A percentile compares a stretch with the other conserved stretches of the same genome.
Evolutionary conservation across 37 sponge, comb jelly and placozoan species (phyloP).

Genomic region (Haliclona indistincta): DNA sequence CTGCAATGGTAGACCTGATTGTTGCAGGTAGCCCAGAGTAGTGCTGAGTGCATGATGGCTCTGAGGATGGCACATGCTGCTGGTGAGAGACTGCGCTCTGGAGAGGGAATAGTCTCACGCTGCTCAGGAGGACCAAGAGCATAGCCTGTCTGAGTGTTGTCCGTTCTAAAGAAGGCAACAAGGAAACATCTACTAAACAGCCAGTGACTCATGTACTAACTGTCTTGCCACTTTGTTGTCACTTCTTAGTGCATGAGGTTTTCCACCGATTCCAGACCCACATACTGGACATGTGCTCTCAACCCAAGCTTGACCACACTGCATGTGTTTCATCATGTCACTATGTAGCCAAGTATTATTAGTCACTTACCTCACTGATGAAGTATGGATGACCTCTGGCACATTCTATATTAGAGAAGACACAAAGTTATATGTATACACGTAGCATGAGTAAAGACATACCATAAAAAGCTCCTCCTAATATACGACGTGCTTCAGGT

Average conservation of each 20-base stretch:
- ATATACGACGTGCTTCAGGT: conserved; percentile 36
- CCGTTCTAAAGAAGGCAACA: conserved; percentile 18
- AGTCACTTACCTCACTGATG: conserved; percentile 51
- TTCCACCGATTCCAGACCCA: conserved; percentile 52
- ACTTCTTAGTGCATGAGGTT: conserved; percentile 9
- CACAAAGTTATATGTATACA: neutral
- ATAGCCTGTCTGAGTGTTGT: conserved; percentile 59
- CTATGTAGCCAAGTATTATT: neutral
- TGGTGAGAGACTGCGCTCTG: conserved; percentile 53
- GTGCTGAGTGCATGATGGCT: conserved; percentile 53
- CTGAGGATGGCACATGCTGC: conserved; percentile 50
- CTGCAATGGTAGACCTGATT: conserved; percentile 17
- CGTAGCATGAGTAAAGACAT: neutral
- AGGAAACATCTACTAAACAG: neutral
- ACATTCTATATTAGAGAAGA: conserved; percentile 41
- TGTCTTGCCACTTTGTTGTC: conserved; percentile 43
- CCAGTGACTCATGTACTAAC: conserved; percentile 52
- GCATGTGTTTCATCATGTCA: neutral
- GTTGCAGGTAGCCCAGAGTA: conserved; percentile 48
- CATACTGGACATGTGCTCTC: conserved; percentile 33
- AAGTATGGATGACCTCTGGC: conserved; percentile 77
- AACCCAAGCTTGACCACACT: conserved; percentile 53
- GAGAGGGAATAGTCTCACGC: conserved; percentile 25
- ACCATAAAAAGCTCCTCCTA: conserved; percentile 27
- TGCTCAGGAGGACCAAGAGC: conserved; percentile 37